Conservation (phyloP, 2,888 invertebrate species). For the Metellina segmentata region DNA sequence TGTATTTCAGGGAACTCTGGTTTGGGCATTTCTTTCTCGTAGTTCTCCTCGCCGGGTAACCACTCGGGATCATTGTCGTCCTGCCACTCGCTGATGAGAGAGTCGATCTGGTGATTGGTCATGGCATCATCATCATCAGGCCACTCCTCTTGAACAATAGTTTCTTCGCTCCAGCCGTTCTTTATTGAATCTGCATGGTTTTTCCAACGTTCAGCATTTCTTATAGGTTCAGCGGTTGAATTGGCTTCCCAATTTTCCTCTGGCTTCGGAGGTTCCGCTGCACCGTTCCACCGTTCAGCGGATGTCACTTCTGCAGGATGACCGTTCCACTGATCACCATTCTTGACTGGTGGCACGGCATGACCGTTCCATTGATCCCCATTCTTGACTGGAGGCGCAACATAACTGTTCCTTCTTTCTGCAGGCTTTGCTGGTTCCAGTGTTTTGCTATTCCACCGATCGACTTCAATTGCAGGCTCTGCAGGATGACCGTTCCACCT, state of each 20-base stretch:
- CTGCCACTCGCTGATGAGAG: constrained; percentile 64
- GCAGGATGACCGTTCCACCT: constrained; percentile 46
- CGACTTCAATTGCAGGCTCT: not conserved
- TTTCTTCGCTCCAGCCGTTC: constrained; percentile 73
- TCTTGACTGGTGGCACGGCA: constrained; percentile 26
- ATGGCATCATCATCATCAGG: constrained; percentile 24
- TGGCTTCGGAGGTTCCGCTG: not conserved
- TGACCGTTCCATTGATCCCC: constrained; percentile 48
- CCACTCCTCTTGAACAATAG: constrained; percentile 60
- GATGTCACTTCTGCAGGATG: constrained; percentile 21
- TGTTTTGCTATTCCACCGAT: constrained; percentile 51
- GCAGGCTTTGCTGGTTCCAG: constrained; percentile 24
- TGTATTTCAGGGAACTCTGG: constrained; percentile 61
- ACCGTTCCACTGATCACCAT: constrained; percentile 41
- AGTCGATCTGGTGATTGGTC: constrained; percentile 55
- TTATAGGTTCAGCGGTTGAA: constrained; percentile 35
- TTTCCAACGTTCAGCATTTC: constrained; percentile 69
- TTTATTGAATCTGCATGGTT: constrained; percentile 43
- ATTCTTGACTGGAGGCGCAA: constrained; percentile 21
- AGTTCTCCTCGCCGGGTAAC: constrained; percentile 42
- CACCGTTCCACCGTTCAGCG: constrained; percentile 34
- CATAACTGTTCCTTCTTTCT: constrained; percentile 46
- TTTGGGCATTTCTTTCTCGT: constrained; percentile 39
- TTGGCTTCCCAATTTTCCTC: constrained; percentile 53
- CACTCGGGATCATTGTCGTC: constrained; percentile 60